These are phyloP conservation scores for Drosophila anceps DNA, from an alignment of 2,888 invertebrate species.

Conservation along the genomic window DNA sequence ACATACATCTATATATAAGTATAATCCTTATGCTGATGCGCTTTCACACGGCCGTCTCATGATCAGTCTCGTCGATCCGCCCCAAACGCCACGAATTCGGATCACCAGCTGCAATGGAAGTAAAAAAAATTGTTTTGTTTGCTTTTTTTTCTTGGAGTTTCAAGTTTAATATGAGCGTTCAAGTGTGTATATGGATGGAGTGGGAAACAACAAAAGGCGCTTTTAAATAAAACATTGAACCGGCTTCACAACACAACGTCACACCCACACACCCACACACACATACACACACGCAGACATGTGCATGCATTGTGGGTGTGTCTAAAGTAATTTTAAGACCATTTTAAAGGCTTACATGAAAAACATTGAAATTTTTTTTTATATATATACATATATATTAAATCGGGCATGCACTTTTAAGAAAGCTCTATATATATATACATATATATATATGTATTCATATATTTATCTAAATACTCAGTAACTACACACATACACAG, in stretches of 20 bases:
- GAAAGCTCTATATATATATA: background rate
- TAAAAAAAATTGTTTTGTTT: background rate
- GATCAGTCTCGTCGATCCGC: constrained; percentile 92
- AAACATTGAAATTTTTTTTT: constrained; percentile 5
- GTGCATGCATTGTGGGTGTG: constrained; percentile 7
- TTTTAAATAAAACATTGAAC: constrained; percentile 24
- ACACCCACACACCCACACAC: background rate
- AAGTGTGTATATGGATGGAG: background rate
- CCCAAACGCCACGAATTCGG: constrained; percentile 93
- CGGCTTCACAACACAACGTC: background rate
- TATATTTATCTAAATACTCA: background rate
- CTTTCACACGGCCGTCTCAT: constrained; percentile 92
- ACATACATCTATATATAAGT: constrained; percentile 13
- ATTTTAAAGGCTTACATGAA: background rate
- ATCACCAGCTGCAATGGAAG: constrained; percentile 87
- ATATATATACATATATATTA: background rate
- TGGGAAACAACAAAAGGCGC: background rate
- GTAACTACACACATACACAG: constrained; percentile 3
- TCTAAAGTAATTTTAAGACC: background rate
- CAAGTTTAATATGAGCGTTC: constrained; percentile 3
- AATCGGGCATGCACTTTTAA: constrained; percentile 36
- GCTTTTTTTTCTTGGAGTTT: constrained; percentile 1
- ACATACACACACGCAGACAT: constrained; percentile 7
- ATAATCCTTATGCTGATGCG: constrained; percentile 28
- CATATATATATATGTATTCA: background rate